Evolutionary conservation across 2,888 invertebrate genomes (phyloP).

Genomic region (Anagyrus pseudococci): DNA sequence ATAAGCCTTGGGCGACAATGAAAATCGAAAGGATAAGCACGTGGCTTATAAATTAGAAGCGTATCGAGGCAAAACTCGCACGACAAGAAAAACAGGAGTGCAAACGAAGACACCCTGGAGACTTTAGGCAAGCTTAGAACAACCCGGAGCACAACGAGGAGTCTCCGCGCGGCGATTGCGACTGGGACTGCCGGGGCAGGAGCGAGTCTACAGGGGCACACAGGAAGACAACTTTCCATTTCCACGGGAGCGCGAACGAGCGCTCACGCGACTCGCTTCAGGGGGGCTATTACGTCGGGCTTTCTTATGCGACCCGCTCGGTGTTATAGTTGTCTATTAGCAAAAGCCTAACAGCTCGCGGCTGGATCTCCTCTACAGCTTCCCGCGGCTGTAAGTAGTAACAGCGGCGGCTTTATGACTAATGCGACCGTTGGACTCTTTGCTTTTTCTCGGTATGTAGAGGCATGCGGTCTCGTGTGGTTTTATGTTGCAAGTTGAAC

Average conservation of each 20-base stretch:
- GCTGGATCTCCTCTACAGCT: not conserved
- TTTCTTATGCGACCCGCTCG: conserved; percentile 3
- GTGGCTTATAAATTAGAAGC: too few relatives aligned
- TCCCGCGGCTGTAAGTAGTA: too few relatives aligned
- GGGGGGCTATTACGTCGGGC: conserved; percentile 16
- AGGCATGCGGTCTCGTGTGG: not conserved
- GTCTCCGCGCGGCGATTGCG: not conserved
- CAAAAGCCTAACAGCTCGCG: too few relatives aligned
- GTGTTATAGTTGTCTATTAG: conserved; percentile 4
- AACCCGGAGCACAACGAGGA: not conserved
- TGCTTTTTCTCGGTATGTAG: not conserved
- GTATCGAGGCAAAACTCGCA: not conserved
- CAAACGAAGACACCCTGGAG: too few relatives aligned
- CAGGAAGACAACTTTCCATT: conserved; percentile 56
- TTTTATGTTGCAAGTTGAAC: too few relatives aligned
- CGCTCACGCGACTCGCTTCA: conserved; percentile 14
- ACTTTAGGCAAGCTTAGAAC: not conserved
- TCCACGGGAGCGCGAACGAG: conserved; percentile 45
- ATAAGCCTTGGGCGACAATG: not conserved
- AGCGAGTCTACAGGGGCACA: conserved; percentile 17
- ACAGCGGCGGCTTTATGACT: too few relatives aligned
- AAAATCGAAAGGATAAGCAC: too few relatives aligned
- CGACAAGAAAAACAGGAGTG: too few relatives aligned
- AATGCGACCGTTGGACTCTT: not conserved
- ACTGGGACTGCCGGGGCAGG: conserved; percentile 1